phyloP scores from a whole-genome alignment of 2,113 vertebrate genomes.

The Aplodontia rufa region DNA sequence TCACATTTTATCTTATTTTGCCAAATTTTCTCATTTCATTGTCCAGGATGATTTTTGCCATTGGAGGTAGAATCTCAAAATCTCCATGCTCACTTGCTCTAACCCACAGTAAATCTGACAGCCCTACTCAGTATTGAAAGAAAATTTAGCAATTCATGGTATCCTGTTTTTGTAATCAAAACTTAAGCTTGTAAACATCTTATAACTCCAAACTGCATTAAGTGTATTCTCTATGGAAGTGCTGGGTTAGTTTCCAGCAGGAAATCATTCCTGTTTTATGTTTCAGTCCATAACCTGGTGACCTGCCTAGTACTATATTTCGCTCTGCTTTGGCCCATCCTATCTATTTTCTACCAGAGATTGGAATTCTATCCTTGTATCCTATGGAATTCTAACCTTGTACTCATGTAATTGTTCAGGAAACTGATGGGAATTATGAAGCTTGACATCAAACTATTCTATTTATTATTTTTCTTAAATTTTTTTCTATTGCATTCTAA shows the following conservation, averaged over 20 bases:
- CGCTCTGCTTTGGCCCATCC: not conserved
- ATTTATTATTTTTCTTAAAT: not conserved
- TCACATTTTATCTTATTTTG: not conserved
- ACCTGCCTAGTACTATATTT: not conserved
- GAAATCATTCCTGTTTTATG: not conserved
- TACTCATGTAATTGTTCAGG: not conserved
- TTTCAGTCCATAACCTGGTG: not conserved
- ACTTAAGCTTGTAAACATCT: not conserved
- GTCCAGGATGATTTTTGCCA: not conserved
- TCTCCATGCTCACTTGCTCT: not conserved
- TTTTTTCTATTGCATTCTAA: not conserved
- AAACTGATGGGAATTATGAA: not conserved
- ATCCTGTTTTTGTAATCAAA: not conserved
- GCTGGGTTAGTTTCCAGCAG: not conserved
- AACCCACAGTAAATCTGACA: not conserved
- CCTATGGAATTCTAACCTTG: too few relatives aligned
- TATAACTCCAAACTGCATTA: not conserved
- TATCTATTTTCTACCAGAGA: not conserved
- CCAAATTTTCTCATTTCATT: not conserved
- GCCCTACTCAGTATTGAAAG: not conserved
- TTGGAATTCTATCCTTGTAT: not conserved
- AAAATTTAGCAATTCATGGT: not conserved
- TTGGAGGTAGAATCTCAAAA: not conserved
- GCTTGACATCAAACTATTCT: not conserved
- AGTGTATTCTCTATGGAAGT: accelerated